phyloP scores from a whole-genome alignment of 1,140 invertebrate genomes.

The Neodiprion fabricii region DNA sequence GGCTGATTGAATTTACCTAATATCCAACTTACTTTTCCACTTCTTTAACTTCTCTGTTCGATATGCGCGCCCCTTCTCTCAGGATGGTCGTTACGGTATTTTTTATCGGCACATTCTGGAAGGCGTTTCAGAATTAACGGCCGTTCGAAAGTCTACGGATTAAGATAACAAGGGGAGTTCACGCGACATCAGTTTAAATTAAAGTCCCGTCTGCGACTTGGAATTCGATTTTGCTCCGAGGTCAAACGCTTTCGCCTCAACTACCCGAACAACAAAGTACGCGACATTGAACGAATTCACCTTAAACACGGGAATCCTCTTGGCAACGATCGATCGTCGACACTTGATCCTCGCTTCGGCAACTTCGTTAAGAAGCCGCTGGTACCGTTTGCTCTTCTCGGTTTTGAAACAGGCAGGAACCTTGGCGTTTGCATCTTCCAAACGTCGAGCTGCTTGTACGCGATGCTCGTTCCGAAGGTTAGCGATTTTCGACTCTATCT shows the following conservation, averaged over 20 bases:
- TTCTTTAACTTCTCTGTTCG: constrained; percentile 2
- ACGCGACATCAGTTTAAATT: no score
- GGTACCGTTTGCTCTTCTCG: neutral
- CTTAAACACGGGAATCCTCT: neutral
- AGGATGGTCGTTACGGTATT: constrained; percentile 8
- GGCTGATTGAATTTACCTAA: neutral
- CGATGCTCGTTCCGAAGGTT: neutral
- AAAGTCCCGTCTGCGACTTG: no score
- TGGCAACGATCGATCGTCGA: neutral
- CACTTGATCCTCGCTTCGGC: neutral
- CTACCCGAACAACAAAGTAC: no score
- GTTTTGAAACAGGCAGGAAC: neutral
- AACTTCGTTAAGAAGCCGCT: neutral
- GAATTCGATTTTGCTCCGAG: no score
- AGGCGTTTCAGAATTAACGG: neutral
- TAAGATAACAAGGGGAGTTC: no score
- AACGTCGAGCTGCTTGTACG: neutral
- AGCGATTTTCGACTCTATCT: neutral
- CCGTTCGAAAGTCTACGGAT: no score
- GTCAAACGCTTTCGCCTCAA: no score
- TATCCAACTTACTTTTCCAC: constrained; percentile 8
- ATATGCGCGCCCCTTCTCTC: constrained; percentile 3
- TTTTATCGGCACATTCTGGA: neutral
- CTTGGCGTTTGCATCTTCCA: constrained; percentile 1
- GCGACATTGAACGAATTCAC: neutral